Conservation (phyloP, 2,797 vertebrate genomes). For the Phrynocephalus vlangalii region DNA sequence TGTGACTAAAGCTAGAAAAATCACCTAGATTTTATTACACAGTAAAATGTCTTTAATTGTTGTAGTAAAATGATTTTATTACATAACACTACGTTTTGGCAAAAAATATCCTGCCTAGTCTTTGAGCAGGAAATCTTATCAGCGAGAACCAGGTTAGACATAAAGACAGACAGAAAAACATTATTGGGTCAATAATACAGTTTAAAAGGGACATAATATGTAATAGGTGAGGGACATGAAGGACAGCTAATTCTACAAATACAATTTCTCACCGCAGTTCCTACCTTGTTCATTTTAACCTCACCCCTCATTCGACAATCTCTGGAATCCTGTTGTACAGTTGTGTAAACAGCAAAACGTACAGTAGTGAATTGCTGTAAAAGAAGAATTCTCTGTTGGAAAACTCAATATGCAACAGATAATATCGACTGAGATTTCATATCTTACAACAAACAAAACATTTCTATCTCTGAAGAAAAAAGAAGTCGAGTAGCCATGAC, state of each 20-base stretch:
- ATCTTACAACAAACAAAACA: too few species aligned
- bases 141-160: constrained; percentile 67
- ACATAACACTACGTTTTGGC: constrained; percentile 72
- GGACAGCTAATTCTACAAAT: background rate
- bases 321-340: background rate
- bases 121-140: constrained; percentile 72
- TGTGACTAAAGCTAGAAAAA: constrained; percentile 61
- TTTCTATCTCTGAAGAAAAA: too few species aligned
- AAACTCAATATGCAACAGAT: too few species aligned
- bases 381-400: too few species aligned
- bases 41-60: constrained; percentile 79
- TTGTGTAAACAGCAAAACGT: too few species aligned
- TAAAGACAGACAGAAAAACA: constrained; percentile 62
- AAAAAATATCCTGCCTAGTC: constrained; percentile 70
- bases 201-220: background rate
- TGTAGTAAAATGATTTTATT: constrained; percentile 75
- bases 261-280: background rate
- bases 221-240: background rate
- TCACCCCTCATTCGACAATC: background rate
- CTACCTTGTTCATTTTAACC: background rate
- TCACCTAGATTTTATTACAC: constrained; percentile 66
- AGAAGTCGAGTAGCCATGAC: too few species aligned
- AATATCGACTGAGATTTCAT: too few species aligned
- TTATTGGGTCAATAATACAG: constrained; percentile 54
- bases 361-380: too few species aligned